These are phyloP conservation scores for Tenodera sinensis DNA, from an alignment of 2,888 invertebrate genomes.

Conservation along the genomic window DNA sequence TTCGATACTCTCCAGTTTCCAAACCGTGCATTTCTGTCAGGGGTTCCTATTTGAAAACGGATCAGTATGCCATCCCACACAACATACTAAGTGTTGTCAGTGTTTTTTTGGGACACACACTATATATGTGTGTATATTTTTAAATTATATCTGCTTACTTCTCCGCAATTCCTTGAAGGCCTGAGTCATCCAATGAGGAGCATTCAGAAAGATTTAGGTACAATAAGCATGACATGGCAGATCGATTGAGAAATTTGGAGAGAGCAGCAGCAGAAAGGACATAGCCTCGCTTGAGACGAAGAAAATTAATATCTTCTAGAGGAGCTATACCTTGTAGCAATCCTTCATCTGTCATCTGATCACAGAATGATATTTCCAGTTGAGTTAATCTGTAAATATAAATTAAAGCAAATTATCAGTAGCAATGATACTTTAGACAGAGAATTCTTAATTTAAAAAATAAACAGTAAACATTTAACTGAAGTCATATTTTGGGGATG, in stretches of 20 bases:
- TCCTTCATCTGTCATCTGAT: slow-evolving; percentile 17
- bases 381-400: neutral
- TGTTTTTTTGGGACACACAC: too few relatives aligned
- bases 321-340: slow-evolving; percentile 11
- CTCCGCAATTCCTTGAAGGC: slow-evolving; percentile 4
- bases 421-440: too few relatives aligned
- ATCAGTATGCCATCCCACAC: too few relatives aligned
- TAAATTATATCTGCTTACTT: neutral
- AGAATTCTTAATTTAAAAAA: too few relatives aligned
- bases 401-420: neutral
- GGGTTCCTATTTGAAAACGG: too few relatives aligned
- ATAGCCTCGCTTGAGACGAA: slow-evolving; percentile 7
- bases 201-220: slow-evolving; percentile 16
- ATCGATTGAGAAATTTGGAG: neutral
- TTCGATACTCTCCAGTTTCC: too few relatives aligned
- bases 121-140: too few relatives aligned
- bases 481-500: too few relatives aligned
- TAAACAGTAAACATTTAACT: too few relatives aligned
- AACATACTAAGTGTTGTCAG: too few relatives aligned
- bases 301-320: neutral
- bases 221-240: neutral
- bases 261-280: neutral
- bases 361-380: slow-evolving; percentile 19
- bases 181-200: slow-evolving; percentile 6
- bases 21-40: too few relatives aligned